A percentile compares a stretch with the other conserved stretches of the same genome.
Evolutionary conservation across 1,140 invertebrate species (phyloP).

Genomic region (Scaptomyza graminum): DNA sequence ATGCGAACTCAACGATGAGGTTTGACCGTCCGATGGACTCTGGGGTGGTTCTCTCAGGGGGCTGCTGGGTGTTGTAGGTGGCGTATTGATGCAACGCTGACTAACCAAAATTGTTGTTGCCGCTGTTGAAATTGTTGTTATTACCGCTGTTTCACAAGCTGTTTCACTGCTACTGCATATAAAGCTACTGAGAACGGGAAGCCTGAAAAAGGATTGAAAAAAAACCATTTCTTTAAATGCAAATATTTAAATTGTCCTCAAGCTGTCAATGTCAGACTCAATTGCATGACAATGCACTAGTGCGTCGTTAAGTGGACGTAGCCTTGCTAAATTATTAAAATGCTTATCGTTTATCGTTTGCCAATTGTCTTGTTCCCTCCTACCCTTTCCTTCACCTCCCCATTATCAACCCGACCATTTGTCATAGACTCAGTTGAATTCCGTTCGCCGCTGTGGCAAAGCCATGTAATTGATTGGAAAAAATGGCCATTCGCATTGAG

Average conservation of each 20-base stretch:
- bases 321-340: slow-evolving; percentile 46
- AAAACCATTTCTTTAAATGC: background rate
- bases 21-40: slow-evolving; percentile 76
- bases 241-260: slow-evolving; percentile 1
- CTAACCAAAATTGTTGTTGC: slow-evolving; percentile 46
- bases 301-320: slow-evolving; percentile 13
- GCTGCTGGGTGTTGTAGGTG: slow-evolving; percentile 79
- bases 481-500: slow-evolving; percentile 75
- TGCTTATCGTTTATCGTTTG: slow-evolving; percentile 59
- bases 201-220: slow-evolving; percentile 21
- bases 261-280: slow-evolving; percentile 70
- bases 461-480: slow-evolving; percentile 73
- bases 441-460: background rate
- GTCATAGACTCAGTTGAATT: background rate
- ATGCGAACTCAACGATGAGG: slow-evolving; percentile 77
- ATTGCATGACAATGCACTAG: slow-evolving; percentile 29
- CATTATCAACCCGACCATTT: background rate
- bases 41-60: slow-evolving; percentile 72
- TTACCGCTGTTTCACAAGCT: slow-evolving; percentile 19
- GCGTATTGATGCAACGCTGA: slow-evolving; percentile 73
- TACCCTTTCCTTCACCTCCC: background rate
- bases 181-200: slow-evolving; percentile 49
- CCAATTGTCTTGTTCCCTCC: slow-evolving; percentile 5
- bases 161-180: slow-evolving; percentile 35
- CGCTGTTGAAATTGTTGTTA: slow-evolving; percentile 36